Conservation (phyloP, 2,888 invertebrate genomes). For the Machimus atricapillus region DNA sequence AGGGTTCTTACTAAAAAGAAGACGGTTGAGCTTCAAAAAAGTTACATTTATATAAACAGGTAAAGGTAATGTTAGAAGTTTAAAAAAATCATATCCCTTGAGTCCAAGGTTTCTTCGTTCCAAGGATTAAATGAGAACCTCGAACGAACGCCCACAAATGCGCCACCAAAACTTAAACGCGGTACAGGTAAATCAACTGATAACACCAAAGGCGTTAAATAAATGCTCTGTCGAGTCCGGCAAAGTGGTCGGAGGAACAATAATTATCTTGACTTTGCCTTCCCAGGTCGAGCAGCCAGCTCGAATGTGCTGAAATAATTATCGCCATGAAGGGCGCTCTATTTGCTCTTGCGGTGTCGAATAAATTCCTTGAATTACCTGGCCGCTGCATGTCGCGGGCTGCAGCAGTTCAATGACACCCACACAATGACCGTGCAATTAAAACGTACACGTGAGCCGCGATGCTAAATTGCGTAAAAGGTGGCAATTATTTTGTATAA, state of each 20-base stretch:
- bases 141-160: neutral
- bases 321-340: conserved; percentile 2
- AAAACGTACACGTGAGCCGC: conserved; percentile 7
- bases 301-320: conserved; percentile 10
- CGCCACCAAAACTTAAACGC: neutral
- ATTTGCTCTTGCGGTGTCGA: neutral
- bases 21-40: no score
- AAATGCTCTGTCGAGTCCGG: neutral
- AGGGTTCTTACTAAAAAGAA: no score
- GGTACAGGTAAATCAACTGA: neutral
- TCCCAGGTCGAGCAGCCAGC: neutral
- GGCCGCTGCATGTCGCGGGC: neutral
- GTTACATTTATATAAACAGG: neutral
- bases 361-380: conserved; percentile 16
- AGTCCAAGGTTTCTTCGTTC: neutral
- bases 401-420: conserved; percentile 19
- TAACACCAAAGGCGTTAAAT: neutral
- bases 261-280: neutral
- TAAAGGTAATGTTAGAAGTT: neutral
- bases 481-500: conserved; percentile 21
- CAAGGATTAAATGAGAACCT: neutral
- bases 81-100: neutral
- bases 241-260: neutral
- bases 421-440: conserved; percentile 30
- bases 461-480: conserved; percentile 16